Conservation (phyloP, 2,888 invertebrate species). For the Eilema griseolum region DNA sequence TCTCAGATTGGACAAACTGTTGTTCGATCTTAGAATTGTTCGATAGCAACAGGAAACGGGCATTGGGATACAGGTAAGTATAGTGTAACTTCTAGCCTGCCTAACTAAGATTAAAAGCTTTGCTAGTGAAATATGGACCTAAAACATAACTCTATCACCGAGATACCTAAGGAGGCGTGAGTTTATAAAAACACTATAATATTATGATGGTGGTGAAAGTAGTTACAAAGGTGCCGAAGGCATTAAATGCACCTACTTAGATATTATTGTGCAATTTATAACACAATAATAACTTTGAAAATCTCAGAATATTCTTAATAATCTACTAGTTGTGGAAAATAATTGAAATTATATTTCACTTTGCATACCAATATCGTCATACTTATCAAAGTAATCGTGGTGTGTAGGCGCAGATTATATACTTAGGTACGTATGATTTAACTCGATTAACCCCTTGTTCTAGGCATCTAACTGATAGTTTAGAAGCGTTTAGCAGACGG, state of each 20-base stretch:
- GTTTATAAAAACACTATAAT: neutral
- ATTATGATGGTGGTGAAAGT: neutral
- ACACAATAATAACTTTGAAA: conserved; percentile 3
- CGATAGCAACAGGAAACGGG: neutral
- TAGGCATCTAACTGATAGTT: conserved; percentile 62
- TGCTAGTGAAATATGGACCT: neutral
- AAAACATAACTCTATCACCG: too few relatives aligned
- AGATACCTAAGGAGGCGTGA: neutral
- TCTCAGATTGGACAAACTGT: too few relatives aligned
- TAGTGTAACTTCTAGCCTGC: too few relatives aligned
- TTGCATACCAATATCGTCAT: conserved; percentile 30
- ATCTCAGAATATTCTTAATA: conserved; percentile 7
- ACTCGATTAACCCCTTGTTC: conserved; percentile 56
- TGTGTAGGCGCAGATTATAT: conserved; percentile 26
- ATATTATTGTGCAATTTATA: conserved; percentile 8
- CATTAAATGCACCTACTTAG: neutral
- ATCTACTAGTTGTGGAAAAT: conserved; percentile 32
- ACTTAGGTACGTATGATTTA: conserved; percentile 45
- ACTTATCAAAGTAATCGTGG: conserved; percentile 22
- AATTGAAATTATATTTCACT: conserved; percentile 52
- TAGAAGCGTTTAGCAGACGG: conserved; percentile 61
- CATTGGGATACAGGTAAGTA: neutral
- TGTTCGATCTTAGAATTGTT: too few relatives aligned
- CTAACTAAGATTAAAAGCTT: neutral
- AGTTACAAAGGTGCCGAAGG: neutral